These are phyloP conservation scores for Petaurus breviceps DNA, from an alignment of 2,113 vertebrate species.

Conservation along the genomic window DNA sequence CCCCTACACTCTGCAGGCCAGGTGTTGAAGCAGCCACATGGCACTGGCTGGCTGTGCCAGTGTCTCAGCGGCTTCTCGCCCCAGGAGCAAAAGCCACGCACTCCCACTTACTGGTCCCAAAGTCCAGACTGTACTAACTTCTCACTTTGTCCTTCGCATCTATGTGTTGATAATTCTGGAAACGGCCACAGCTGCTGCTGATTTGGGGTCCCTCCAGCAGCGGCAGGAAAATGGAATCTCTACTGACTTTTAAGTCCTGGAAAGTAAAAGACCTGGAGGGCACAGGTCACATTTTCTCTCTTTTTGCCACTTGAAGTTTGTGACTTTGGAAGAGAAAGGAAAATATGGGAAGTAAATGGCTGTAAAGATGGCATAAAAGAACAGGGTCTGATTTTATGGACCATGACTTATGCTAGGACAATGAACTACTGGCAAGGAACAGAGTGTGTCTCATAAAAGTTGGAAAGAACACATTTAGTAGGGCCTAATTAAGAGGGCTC, in stretches of 20 bases:
- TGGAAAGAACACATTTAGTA: neutral
- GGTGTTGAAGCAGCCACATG: too few relatives aligned
- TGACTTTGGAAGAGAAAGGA: neutral
- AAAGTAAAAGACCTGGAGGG: neutral
- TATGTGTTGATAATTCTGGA: too few relatives aligned
- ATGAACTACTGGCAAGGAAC: neutral
- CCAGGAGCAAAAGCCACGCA: too few relatives aligned
- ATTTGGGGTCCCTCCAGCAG: too few relatives aligned
- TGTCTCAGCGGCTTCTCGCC: too few relatives aligned
- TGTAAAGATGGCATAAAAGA: neutral
- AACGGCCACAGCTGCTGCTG: too few relatives aligned
- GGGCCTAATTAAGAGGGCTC: neutral
- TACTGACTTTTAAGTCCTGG: neutral
- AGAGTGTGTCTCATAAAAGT: neutral
- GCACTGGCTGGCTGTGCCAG: too few relatives aligned
- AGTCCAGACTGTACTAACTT: too few relatives aligned
- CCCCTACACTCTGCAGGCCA: too few relatives aligned
- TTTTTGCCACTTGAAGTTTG: neutral
- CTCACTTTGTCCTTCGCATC: too few relatives aligned
- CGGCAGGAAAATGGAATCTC: neutral
- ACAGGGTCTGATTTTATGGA: neutral
- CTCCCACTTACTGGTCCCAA: too few relatives aligned
- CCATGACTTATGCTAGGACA: neutral
- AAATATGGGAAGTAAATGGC: neutral
- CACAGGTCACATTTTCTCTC: neutral